A percentile compares a stretch with the other conserved stretches of the same genome.
Conservation (phyloP, 2,797 vertebrate species). For the Gadopsis bispinosus region DNA sequence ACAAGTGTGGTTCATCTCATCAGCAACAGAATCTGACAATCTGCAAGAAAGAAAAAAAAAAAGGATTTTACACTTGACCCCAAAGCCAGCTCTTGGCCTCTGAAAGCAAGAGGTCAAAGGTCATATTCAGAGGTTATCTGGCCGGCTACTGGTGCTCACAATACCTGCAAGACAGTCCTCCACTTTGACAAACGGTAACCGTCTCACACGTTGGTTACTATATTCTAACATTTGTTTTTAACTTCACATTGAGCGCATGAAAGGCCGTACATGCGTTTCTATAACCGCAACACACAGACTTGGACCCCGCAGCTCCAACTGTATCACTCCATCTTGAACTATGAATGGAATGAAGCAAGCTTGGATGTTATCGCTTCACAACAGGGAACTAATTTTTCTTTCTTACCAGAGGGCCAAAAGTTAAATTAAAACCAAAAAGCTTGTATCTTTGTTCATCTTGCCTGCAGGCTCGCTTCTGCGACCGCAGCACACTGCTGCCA, state of each 20-base stretch:
- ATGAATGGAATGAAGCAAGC: conserved; percentile 52
- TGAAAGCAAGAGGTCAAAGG: conserved; percentile 58
- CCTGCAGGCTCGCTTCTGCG: conserved; percentile 35
- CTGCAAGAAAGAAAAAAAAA: conserved; percentile 21
- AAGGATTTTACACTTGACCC: conserved; percentile 57
- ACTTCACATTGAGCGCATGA: neutral
- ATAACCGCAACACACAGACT: neutral
- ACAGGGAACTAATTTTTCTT: conserved; percentile 48
- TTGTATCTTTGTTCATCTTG: conserved; percentile 53
- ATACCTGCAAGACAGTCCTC: neutral
- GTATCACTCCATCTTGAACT: conserved; percentile 49
- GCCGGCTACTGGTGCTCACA: conserved; percentile 20
- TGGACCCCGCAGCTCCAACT: conserved; percentile 18
- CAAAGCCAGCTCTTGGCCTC: conserved; percentile 33
- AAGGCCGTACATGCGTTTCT: neutral
- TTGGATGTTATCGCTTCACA: conserved; percentile 54
- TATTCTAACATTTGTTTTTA: conserved; percentile 14
- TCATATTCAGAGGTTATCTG: conserved; percentile 59
- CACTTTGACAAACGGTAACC: neutral
- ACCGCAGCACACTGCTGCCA: conserved; percentile 49
- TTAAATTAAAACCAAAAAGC: conserved; percentile 68
- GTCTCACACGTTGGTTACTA: neutral
- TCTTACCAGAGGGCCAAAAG: conserved; percentile 40
- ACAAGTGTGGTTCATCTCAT: conserved; percentile 1
- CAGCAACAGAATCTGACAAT: conserved; percentile 17